Conservation (phyloP, 2,888 invertebrate species). For the Uloborus plumipes region DNA sequence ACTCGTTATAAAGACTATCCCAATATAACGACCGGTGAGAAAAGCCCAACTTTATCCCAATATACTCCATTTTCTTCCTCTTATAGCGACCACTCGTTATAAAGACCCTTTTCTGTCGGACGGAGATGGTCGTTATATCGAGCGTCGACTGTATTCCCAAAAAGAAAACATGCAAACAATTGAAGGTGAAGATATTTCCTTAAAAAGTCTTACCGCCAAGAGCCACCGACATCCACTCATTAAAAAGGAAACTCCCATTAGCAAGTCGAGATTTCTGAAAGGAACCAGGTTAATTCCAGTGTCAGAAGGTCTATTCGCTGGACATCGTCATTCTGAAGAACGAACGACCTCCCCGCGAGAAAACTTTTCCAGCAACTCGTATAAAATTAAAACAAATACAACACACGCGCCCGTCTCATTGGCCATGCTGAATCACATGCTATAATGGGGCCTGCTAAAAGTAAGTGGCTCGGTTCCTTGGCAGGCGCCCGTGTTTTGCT, state of each 20-base stretch:
- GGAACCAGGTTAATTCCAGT: neutral
- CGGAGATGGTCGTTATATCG: too few species aligned
- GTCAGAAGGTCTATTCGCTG: neutral
- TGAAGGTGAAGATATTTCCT: too few species aligned
- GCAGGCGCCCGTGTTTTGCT: slow-evolving; percentile 57
- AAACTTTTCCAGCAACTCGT: slow-evolving; percentile 8
- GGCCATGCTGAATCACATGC: slow-evolving; percentile 49
- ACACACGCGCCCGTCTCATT: slow-evolving; percentile 24
- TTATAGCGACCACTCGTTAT: too few species aligned
- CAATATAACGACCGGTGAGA: too few species aligned
- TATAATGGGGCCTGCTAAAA: slow-evolving; percentile 42
- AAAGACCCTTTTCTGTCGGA: too few species aligned
- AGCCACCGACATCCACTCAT: neutral
- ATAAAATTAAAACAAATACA: slow-evolving; percentile 52
- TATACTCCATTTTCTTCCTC: too few species aligned
- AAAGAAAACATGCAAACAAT: too few species aligned
- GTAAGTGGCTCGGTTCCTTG: slow-evolving; percentile 52
- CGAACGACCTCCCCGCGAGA: neutral
- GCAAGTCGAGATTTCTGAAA: neutral
- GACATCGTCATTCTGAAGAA: neutral
- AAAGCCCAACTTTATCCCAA: too few species aligned
- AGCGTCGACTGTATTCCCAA: too few species aligned
- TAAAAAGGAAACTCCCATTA: neutral
- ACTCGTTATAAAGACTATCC: too few species aligned
- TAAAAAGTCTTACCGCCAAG: too few species aligned